Evolutionary conservation across 1,140 invertebrate genomes (phyloP).

Genomic region (Cydia strobilella): DNA sequence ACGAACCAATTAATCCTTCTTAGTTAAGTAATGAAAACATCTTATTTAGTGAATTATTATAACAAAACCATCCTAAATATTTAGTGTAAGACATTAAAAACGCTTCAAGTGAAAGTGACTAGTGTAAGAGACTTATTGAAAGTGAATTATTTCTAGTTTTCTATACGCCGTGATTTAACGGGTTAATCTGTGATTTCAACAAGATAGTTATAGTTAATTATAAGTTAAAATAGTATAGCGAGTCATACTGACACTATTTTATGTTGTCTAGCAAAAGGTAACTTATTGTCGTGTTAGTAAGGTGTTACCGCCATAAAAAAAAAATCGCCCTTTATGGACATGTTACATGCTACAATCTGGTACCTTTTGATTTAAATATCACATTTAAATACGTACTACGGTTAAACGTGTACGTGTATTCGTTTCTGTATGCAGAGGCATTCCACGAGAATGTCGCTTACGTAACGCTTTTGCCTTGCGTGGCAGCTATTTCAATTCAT

Average conservation of each 20-base stretch:
- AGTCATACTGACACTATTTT: conserved; percentile 7
- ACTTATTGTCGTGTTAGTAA: no score
- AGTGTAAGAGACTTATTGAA: conserved; percentile 19
- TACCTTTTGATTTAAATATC: no score
- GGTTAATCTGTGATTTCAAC: conserved; percentile 22
- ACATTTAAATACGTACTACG: no score
- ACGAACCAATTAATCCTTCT: neutral
- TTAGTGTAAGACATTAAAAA: neutral
- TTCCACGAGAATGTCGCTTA: no score
- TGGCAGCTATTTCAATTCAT: no score
- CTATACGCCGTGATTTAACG: neutral
- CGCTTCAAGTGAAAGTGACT: neutral
- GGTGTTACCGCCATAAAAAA: no score
- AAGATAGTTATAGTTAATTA: conserved; percentile 27
- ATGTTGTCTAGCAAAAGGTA: neutral
- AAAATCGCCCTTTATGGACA: no score
- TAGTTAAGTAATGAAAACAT: neutral
- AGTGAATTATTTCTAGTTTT: conserved; percentile 28
- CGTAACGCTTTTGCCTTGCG: no score
- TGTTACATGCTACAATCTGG: no score
- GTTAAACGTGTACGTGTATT: no score
- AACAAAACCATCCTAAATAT: neutral
- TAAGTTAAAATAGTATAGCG: neutral
- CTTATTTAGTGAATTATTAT: neutral
- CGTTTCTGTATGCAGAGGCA: no score